Conservation (phyloP, 2,888 invertebrate genomes). For the Diloba caeruleocephala region DNA sequence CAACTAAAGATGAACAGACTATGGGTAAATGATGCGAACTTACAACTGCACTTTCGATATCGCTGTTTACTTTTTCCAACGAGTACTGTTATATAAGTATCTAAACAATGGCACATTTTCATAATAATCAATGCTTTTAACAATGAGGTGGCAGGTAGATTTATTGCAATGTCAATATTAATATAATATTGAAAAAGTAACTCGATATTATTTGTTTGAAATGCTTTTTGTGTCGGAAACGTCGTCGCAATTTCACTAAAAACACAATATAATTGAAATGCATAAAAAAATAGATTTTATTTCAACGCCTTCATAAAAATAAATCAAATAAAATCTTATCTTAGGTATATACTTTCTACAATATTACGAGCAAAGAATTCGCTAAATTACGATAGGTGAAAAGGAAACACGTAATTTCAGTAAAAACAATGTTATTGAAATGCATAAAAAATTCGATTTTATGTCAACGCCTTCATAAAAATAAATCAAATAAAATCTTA, state of each 20-base stretch:
- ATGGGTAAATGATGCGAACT: constrained; percentile 35
- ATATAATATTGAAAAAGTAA: not conserved
- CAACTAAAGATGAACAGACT: constrained; percentile 35
- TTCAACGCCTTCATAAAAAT: constrained; percentile 12
- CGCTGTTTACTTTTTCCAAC: not conserved
- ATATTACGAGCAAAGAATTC: constrained; percentile 10
- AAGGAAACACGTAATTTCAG: constrained; percentile 37
- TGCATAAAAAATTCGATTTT: too few species aligned
- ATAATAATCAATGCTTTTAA: too few species aligned
- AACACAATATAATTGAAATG: too few species aligned
- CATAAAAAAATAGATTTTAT: constrained; percentile 3
- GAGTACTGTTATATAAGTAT: too few species aligned
- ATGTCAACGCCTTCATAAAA: too few species aligned
- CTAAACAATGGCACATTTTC: too few species aligned
- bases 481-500: constrained; percentile 21
- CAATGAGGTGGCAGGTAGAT: not conserved
- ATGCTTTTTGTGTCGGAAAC: not conserved
- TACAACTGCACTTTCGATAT: constrained; percentile 13
- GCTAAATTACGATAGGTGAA: constrained; percentile 46
- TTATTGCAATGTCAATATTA: not conserved
- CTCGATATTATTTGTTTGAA: not conserved
- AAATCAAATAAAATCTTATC: constrained; percentile 21
- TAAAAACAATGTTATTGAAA: too few species aligned
- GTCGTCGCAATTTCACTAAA: not conserved
- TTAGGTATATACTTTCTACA: not conserved